Conservation (phyloP, 2,888 invertebrate genomes). For the Drosophila quinaria region DNA sequence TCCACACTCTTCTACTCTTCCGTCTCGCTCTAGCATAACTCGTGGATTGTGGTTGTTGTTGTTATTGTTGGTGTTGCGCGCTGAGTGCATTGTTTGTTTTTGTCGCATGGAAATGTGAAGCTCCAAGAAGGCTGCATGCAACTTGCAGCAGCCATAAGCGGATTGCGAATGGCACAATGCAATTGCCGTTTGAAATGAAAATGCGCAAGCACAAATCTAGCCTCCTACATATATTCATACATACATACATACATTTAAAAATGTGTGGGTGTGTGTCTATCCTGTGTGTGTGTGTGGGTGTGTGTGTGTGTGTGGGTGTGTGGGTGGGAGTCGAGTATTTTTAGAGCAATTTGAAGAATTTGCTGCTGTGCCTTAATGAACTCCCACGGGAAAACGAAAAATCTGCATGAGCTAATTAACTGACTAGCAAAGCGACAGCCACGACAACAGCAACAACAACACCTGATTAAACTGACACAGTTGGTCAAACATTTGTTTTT, state of each 20-base stretch:
- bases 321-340: slow-evolving; percentile 30
- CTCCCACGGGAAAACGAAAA: slow-evolving; percentile 44
- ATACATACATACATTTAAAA: slow-evolving; percentile 1
- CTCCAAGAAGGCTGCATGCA: slow-evolving; percentile 12
- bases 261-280: slow-evolving; percentile 1
- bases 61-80: slow-evolving; percentile 15
- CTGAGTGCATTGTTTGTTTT: slow-evolving; percentile 70
- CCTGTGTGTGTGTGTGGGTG: slow-evolving; percentile 8
- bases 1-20: no score
- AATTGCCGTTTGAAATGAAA: slow-evolving; percentile 67
- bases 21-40: neutral
- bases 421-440: slow-evolving; percentile 32
- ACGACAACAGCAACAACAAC: slow-evolving; percentile 16
- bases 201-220: slow-evolving; percentile 40
- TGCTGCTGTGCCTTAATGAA: slow-evolving; percentile 58
- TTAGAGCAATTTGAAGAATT: slow-evolving; percentile 67
- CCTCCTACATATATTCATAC: neutral
- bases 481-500: neutral
- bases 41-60: slow-evolving; percentile 4
- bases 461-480: neutral
- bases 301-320: slow-evolving; percentile 7
- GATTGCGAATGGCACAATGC: slow-evolving; percentile 77
- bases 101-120: slow-evolving; percentile 32
- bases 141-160: slow-evolving; percentile 59
- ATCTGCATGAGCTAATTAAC: slow-evolving; percentile 70